Evolutionary conservation across 2,113 vertebrate genomes (phyloP), one percentile per base, ranked within the genome.

Genomic region (Chamaetylas fuelleborni): DNA sequence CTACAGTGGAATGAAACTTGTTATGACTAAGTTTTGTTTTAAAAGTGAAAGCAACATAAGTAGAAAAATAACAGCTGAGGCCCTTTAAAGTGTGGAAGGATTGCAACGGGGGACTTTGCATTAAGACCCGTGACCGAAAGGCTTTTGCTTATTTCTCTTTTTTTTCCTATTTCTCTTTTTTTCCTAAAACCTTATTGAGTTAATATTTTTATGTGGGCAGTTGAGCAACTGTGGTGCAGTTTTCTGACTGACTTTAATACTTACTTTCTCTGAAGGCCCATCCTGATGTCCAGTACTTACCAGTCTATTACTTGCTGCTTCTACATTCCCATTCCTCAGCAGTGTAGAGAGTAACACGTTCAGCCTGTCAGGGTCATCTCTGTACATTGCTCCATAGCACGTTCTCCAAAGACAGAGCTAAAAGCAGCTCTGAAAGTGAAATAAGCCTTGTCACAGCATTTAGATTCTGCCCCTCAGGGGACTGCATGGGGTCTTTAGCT

Each of bases 11-110:
- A 42, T 72, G 65, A 81, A 80, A 51, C 24, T 50, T 74, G 36
- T 65, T 86, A 31, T 62, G 83, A 87, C 60, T 87, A 56, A 73
- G 62, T 79, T 94, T 90, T 90, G 51, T 84, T 94, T 91, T 57
- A 50, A 87, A 94, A 92, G 40, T 83, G 76, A 96, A 96, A 95
- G 29, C 65, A 86, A 58, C 23, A 1, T 53, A 58, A 89, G 50
- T 66, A 13, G 71, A 58, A 64, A 73, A 83, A 67, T 9, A 82
- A 48, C 45, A 91, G n/a, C 65, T 71, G 26, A 67, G 23, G 26
- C 51, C 26, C 45, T 94, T 58, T 16, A 58, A 76, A 42, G 24
- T 57, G 23, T 85, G 78, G 65, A 82, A 90, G 51, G 58, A 38
- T 61, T 84, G 29, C n/a, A 77, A 23, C 4, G 12, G 58, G 42